Evolutionary conservation across 2,797 vertebrate genomes (phyloP).

Genomic region (Sebastes steindachneri): DNA sequence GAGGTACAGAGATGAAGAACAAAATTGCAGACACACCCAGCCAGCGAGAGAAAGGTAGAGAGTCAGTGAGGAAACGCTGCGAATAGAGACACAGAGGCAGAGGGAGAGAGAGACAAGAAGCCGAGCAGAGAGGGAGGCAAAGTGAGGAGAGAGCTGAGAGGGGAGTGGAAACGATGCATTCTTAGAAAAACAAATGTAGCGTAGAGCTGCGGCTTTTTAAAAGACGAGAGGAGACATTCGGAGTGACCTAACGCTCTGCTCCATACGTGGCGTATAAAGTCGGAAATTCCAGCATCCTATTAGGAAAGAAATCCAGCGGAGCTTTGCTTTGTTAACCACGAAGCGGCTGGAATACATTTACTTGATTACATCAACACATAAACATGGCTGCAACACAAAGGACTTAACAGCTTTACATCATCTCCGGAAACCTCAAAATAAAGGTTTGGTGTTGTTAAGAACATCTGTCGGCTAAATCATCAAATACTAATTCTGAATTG

Average conservation of each 20-base stretch:
- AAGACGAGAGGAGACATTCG: background rate
- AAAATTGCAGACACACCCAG: conserved; percentile 52
- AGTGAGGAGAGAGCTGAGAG: conserved; percentile 13
- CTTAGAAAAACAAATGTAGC: conserved; percentile 36
- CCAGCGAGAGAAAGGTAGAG: conserved; percentile 41
- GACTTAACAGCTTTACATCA: background rate
- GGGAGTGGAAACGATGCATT: conserved; percentile 31
- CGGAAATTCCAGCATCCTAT: conserved; percentile 29
- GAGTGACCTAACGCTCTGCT: conserved; percentile 16
- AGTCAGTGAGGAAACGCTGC: conserved; percentile 41
- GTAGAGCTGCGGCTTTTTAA: background rate
- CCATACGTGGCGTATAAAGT: background rate
- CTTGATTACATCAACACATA: conserved; percentile 29
- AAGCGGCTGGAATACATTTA: conserved; percentile 9
- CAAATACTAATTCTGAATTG: background rate
- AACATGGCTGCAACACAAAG: background rate
- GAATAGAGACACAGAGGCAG: conserved; percentile 23
- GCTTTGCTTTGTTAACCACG: conserved; percentile 16
- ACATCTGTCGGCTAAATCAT: background rate
- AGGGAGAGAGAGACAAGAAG: conserved; percentile 3
- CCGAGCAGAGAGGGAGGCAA: background rate
- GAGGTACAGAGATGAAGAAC: conserved; percentile 20
- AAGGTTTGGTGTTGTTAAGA: conserved; percentile 3
- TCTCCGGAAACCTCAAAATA: conserved; percentile 1
- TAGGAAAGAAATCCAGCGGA: conserved; percentile 27